phyloP scores from a whole-genome alignment of 2,888 invertebrate genomes.

The Athalia rosae region DNA sequence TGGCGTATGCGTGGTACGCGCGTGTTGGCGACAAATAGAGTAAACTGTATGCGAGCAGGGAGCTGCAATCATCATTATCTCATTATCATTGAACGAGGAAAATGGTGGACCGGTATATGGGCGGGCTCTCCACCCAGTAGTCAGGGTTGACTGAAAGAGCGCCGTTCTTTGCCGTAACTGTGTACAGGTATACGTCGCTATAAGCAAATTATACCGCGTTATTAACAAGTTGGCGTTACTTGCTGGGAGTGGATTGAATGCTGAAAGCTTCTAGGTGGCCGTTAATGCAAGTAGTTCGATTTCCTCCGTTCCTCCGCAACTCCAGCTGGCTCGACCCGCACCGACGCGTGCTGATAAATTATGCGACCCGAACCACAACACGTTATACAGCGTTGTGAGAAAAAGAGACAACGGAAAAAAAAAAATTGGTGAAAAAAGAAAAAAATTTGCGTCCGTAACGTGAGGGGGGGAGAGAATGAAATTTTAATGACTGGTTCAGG shows the following conservation, averaged over 20 bases:
- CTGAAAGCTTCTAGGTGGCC: no score
- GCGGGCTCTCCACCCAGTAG: conserved; percentile 51
- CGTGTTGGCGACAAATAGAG: conserved; percentile 38
- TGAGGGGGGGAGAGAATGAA: not conserved
- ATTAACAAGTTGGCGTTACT: conserved; percentile 50
- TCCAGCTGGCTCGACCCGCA: conserved; percentile 48
- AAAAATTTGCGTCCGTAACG: not conserved
- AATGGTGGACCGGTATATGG: conserved; percentile 64
- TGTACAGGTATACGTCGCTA: no score
- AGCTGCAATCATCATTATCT: conserved; percentile 66
- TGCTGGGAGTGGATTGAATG: not conserved
- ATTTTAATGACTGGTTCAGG: not conserved
- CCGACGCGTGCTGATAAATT: conserved; percentile 43
- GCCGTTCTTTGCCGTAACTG: no score
- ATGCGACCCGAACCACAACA: no score
- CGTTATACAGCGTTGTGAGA: not conserved
- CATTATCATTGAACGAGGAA: conserved; percentile 64
- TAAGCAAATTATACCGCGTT: conserved; percentile 41
- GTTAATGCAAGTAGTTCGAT: not conserved
- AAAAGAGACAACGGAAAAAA: not conserved
- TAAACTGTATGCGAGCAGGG: conserved; percentile 38
- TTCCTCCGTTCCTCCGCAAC: conserved; percentile 42
- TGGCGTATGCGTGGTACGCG: conserved; percentile 36
- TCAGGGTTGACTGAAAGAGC: conserved; percentile 59
- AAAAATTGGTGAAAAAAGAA: not conserved